A percentile compares a stretch with the other conserved stretches of the same genome.
Conservation (phyloP, 2,113 vertebrate species). For the Oryzias woworae region DNA sequence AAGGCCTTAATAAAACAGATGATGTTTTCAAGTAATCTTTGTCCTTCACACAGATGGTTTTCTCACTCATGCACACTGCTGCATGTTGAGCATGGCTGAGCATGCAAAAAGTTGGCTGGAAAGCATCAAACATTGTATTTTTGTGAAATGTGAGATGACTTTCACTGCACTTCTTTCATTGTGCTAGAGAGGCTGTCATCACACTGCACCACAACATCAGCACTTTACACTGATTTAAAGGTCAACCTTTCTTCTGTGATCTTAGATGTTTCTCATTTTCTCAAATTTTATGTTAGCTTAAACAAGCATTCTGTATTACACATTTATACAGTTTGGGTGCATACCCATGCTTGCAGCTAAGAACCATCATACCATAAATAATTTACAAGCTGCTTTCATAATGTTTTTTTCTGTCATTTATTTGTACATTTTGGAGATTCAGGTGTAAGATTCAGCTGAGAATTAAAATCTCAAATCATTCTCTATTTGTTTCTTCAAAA, state of each 20-base stretch:
- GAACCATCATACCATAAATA: conserved; percentile 11
- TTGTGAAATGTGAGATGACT: conserved; percentile 40
- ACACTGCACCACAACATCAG: conserved; percentile 18
- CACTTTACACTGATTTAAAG: conserved; percentile 5
- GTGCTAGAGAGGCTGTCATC: conserved; percentile 21
- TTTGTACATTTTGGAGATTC: background rate
- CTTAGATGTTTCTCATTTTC: no score
- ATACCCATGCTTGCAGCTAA: background rate
- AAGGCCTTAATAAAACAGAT: conserved; percentile 16
- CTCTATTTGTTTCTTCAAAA: no score
- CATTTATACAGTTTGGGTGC: background rate
- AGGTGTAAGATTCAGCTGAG: no score
- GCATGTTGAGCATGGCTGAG: conserved; percentile 49
- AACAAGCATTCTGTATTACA: background rate
- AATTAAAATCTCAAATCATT: no score
- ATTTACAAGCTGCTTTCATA: conserved; percentile 13
- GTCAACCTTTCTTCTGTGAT: no score
- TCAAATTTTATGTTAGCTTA: no score
- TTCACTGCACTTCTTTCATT: conserved; percentile 20
- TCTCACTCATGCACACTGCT: conserved; percentile 34
- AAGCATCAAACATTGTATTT: conserved; percentile 56
- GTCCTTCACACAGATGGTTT: conserved; percentile 1
- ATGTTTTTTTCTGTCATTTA: background rate
- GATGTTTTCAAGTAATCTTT: conserved; percentile 16
- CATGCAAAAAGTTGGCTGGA: conserved; percentile 44